A percentile compares a stretch with the other conserved stretches of the same genome.
Evolutionary conservation across 92 coral and sea anemone genomes (phyloP).

Genomic region (Blastomussa wellsi): DNA sequence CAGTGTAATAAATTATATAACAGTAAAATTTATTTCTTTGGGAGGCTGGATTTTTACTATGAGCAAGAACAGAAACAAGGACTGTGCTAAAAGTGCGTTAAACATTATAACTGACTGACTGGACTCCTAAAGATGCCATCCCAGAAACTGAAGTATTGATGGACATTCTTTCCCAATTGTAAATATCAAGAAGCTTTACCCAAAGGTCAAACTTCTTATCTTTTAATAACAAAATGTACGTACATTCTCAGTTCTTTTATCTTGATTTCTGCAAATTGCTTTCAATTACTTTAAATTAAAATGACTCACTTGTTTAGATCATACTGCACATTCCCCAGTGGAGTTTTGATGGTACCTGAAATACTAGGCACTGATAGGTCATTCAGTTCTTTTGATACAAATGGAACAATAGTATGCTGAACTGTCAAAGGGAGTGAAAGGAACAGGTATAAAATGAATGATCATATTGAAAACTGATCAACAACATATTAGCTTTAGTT

Average conservation of each 20-base stretch:
- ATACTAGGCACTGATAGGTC: conserved; percentile 64
- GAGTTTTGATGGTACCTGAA: conserved; percentile 66
- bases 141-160: background rate
- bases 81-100: too few relatives aligned
- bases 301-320: conserved; percentile 57
- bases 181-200: too few relatives aligned
- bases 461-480: too few relatives aligned
- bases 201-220: too few relatives aligned
- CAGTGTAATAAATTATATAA: background rate
- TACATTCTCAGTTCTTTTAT: too few relatives aligned
- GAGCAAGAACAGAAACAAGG: too few relatives aligned
- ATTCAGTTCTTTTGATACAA: conserved; percentile 66
- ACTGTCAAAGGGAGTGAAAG: conserved; percentile 29
- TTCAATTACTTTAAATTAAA: background rate
- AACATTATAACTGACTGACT: background rate
- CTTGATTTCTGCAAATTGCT: background rate
- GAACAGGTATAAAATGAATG: background rate
- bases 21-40: too few relatives aligned
- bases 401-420: conserved; percentile 77
- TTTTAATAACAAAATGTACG: too few relatives aligned
- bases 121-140: background rate
- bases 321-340: conserved; percentile 75
- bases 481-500: too few relatives aligned
- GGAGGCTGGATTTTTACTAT: too few relatives aligned
- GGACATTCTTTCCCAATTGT: too few relatives aligned